Evolutionary conservation across 2,888 invertebrate species (phyloP).

Genomic region (Disparrhopalites patrizii): DNA sequence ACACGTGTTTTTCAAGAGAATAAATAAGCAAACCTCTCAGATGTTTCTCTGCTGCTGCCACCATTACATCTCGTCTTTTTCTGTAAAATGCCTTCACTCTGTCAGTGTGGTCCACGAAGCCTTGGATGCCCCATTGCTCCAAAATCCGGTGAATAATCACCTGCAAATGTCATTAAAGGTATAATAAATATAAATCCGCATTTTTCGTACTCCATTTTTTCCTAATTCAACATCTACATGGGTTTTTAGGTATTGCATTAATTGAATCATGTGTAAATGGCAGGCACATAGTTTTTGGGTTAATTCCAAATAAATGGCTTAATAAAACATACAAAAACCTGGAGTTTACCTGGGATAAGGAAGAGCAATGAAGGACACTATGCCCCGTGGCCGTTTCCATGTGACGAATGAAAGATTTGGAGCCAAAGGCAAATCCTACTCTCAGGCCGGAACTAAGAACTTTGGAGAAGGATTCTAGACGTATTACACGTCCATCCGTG

Average conservation of each 20-base stretch:
- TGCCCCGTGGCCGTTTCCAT: slow-evolving; percentile 69
- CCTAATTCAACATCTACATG: background rate
- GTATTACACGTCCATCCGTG: slow-evolving; percentile 68
- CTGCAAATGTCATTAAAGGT: no score
- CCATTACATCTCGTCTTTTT: slow-evolving; percentile 61
- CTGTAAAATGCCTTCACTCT: slow-evolving; percentile 62
- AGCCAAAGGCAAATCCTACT: slow-evolving; percentile 69
- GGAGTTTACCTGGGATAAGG: slow-evolving; percentile 63
- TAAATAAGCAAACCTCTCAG: slow-evolving; percentile 53
- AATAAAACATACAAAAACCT: background rate
- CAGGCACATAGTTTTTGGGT: no score
- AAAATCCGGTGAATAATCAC: slow-evolving; percentile 59
- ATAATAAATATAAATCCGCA: no score
- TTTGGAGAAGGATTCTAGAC: slow-evolving; percentile 75
- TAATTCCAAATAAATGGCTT: no score
- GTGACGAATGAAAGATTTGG: slow-evolving; percentile 60
- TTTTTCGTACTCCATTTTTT: no score
- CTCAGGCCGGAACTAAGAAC: slow-evolving; percentile 66
- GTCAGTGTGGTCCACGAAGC: slow-evolving; percentile 60
- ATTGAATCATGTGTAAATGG: no score
- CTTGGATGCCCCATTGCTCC: slow-evolving; percentile 59
- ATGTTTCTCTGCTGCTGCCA: slow-evolving; percentile 60
- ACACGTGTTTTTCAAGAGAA: slow-evolving; percentile 1
- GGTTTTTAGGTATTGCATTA: background rate
- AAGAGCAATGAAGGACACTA: slow-evolving; percentile 62